Base-by-base conservation (phyloP, 2,888 invertebrate species). In the Hydraecia micacea region DNA sequence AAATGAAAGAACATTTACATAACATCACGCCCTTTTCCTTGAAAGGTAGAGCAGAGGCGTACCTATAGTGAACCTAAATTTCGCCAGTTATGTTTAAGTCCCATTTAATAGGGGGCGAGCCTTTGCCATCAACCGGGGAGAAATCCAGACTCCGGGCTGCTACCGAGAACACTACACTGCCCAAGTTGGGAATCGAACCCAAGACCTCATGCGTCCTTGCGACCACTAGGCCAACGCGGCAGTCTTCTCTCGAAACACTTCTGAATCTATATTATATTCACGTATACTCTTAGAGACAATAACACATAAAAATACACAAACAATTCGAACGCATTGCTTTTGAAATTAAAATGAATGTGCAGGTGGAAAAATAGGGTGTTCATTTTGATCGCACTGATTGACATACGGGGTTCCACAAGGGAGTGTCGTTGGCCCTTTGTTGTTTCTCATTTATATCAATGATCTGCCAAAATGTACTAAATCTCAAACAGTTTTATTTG, bases 261-360 rank as follows among this genome's bases (percentile, higher is more conserved):
- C 21, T 62, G 13, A 71, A 25, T 65, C 9, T 25, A 28, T 4
- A 72, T 49, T 36, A 21, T 25, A 46, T 46, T 1, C 75, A 62
- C 75, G 62, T 39, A n/a, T 11, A 28, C 0, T 1, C 7, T 1
- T 28, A 7, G 15, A 58, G 36, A 79, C 42, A 79, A 69, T 52
- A 62, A 36, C 46, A 80, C 7, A 65, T 65, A 55, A 63, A 63
- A 46, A 42, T 25, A 25, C 36, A 80, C 46, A 73, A 79, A 73
- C 81, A 49, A 73, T 65, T 63, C 36, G 9, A 15, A n/a, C n/a
- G 18, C 32, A 42, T 79, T 71, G 32, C 5, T 55, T 58, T 81
- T 80, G 15, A 73, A 58, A 80, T 65, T 15, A 58, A 21, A 80
- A 80, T 49, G 2, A 80, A 73, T 73, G 73, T 39, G 39, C 7